These are phyloP conservation scores for Ectemnius cavifrons DNA, from an alignment of 2,888 invertebrate genomes.

Conservation along the genomic window DNA sequence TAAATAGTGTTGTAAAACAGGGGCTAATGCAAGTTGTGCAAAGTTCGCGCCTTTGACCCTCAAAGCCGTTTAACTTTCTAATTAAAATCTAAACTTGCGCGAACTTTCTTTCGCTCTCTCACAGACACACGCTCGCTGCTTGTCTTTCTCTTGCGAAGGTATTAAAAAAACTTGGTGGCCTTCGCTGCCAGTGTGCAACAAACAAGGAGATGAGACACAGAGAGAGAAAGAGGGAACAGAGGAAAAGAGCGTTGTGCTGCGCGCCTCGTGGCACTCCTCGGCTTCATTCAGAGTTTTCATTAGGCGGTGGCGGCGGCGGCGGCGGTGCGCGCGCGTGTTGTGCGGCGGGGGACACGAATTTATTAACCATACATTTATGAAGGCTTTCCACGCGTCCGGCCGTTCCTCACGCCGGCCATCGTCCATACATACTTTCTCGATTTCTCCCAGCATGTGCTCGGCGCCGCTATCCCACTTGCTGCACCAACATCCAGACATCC, in stretches of 20 bases:
- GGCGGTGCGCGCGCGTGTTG: slow-evolving; percentile 26
- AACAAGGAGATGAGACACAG: background rate
- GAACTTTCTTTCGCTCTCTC: slow-evolving; percentile 34
- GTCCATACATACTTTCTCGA: too few relatives aligned
- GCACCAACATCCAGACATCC: too few relatives aligned
- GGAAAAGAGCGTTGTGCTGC: too few relatives aligned
- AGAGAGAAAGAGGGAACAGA: background rate
- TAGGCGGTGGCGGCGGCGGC: too few relatives aligned
- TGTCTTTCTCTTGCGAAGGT: too few relatives aligned
- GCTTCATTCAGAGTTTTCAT: slow-evolving; percentile 32
- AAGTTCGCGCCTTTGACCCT: slow-evolving; percentile 54
- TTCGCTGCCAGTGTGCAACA: background rate
- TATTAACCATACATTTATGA: too few relatives aligned
- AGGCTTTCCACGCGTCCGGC: too few relatives aligned
- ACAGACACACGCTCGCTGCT: background rate
- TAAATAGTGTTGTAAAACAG: slow-evolving; percentile 1
- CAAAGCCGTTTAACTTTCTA: slow-evolving; percentile 59
- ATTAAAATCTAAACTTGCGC: slow-evolving; percentile 59
- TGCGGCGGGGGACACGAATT: slow-evolving; percentile 1
- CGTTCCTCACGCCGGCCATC: too few relatives aligned
- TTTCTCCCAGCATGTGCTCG: background rate
- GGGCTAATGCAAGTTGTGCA: slow-evolving; percentile 26
- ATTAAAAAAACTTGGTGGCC: slow-evolving; percentile 13
- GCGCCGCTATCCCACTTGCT: background rate
- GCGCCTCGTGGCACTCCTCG: too few relatives aligned